Evolutionary conservation across 1,140 invertebrate species (phyloP).

Genomic region (Drosophila sp.): DNA sequence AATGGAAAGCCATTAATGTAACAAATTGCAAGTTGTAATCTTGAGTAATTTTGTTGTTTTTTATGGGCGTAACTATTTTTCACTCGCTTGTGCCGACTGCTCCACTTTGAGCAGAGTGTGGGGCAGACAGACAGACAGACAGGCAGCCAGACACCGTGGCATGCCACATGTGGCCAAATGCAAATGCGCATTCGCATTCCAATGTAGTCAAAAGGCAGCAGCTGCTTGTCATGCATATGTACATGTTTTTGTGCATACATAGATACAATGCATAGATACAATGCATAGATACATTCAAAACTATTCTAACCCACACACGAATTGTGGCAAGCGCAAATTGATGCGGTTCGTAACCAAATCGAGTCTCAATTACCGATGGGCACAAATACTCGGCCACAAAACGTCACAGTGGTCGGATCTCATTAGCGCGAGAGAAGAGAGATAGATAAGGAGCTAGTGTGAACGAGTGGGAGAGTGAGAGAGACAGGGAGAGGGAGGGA

Average conservation of each 20-base stretch:
- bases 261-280: too few relatives aligned
- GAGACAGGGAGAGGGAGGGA: background rate
- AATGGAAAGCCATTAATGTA: conserved; percentile 52
- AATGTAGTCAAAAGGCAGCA: conserved; percentile 25
- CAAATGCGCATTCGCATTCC: conserved; percentile 56
- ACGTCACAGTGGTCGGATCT: conserved; percentile 40
- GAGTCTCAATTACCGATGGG: conserved; percentile 54
- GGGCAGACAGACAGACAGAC: conserved; percentile 1
- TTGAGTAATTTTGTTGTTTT: conserved; percentile 40
- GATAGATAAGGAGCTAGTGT: conserved; percentile 6
- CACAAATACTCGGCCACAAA: conserved; percentile 41
- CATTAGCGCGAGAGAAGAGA: conserved; percentile 30
- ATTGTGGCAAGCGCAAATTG: conserved; percentile 49
- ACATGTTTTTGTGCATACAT: conserved; percentile 6
- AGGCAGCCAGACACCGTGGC: conserved; percentile 8
- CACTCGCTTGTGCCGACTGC: conserved; percentile 28
- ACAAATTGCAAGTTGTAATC: conserved; percentile 54
- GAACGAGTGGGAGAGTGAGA: background rate
- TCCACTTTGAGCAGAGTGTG: conserved; percentile 32
- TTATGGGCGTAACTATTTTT: conserved; percentile 47
- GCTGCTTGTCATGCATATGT: conserved; percentile 14
- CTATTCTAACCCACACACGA: conserved; percentile 35
- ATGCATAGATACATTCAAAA: conserved; percentile 8
- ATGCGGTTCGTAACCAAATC: conserved; percentile 48
- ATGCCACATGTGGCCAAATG: conserved; percentile 52